Base-by-base conservation (phyloP, 2,113 vertebrate species). In the Nesospiza acunhae region DNA sequence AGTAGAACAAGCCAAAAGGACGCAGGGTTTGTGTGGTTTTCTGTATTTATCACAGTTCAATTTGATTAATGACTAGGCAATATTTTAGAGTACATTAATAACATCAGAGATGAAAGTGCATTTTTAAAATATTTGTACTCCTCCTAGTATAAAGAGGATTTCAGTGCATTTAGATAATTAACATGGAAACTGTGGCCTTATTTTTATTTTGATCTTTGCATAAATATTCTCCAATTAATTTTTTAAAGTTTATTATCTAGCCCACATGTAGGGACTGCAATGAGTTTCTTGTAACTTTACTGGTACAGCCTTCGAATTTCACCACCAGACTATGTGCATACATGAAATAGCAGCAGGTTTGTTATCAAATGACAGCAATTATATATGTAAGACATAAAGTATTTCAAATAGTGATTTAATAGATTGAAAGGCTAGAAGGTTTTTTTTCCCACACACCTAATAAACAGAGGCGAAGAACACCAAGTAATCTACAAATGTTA, bases 141-240 rank as follows among this genome's bases (percentile, higher is more conserved):
- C 47, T 82, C 70, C 52, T 75, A 72, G 60, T 93, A 93, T 69
- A 96, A 97, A 96, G 77, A 96, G 94, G 94, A 97, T 95, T 96
- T 94, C 78, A 69, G 83, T 95, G 77, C 92, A 97, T 84, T 97
- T 96, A 94, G 95, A 94, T 96, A 97, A 97, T 94, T 97, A 94
- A 93, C 82, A 93, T 24, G 15, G 93, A 95, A 96, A 91, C 47
- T 26, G 58, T 50, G 79, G 37, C 64, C 60, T 86, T 91, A 69
- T 49, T 94, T 97, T 94, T 92, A 87, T 92, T 96, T 95, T 79
- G 50, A 94, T 92, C 67, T 89, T 66, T 88, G 31, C 59, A 84
- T 78, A 83, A 95, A 72, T 90, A 70, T 74, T 95, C 62, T 83
- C 64, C 52, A 94, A 37, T 81, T 94, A 96, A 87, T 91, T 56